A percentile compares a stretch with the other conserved stretches of the same genome.
These are phyloP conservation scores for Lepidocyrtoides sp. DNA, from an alignment of 2,888 invertebrate genomes.

Conservation along the genomic window DNA sequence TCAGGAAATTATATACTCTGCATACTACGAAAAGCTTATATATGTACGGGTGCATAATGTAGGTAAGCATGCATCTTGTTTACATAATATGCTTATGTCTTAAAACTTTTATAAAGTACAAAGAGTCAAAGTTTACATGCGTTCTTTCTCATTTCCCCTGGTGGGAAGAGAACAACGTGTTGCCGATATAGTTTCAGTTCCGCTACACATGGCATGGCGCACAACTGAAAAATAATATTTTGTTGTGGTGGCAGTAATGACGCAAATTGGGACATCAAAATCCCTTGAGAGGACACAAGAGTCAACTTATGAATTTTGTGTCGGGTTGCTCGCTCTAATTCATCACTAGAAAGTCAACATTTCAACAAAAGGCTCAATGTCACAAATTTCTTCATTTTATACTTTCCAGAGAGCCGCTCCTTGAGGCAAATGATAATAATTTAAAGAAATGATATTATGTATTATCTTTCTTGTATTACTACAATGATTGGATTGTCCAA, in stretches of 20 bases:
- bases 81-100: too few species aligned
- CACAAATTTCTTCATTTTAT: too few species aligned
- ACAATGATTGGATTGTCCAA: too few species aligned
- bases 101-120: not conserved
- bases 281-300: not conserved
- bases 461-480: too few species aligned
- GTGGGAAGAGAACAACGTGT: not conserved
- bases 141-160: not conserved
- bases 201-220: not conserved
- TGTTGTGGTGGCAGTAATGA: not conserved
- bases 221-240: not conserved
- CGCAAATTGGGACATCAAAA: not conserved
- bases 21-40: too few species aligned
- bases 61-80: too few species aligned
- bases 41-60: too few species aligned
- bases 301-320: not conserved
- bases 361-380: not conserved
- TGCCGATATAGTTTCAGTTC: not conserved
- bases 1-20: too few species aligned
- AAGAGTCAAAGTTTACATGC: not conserved
- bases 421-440: too few species aligned
- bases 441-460: too few species aligned
- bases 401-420: too few species aligned
- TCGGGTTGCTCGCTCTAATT: not conserved
- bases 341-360: not conserved